phyloP scores from a whole-genome alignment of 2,888 invertebrate species.

The Leistus spinibarbis region DNA sequence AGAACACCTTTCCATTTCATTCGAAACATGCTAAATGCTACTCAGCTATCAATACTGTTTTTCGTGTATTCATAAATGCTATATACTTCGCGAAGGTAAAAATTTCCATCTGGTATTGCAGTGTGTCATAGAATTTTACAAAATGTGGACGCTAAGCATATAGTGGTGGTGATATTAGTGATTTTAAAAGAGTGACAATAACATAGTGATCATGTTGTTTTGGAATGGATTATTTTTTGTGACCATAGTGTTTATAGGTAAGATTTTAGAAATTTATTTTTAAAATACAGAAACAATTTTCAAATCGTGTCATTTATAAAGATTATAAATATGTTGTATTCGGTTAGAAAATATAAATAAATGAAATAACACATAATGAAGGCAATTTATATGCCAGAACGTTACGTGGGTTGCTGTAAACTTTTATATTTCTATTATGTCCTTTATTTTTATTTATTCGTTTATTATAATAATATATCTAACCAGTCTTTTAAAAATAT shows the following conservation, averaged over 20 bases:
- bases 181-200: not conserved
- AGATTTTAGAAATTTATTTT: not conserved
- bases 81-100: not conserved
- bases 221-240: not conserved
- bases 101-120: not conserved
- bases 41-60: not conserved
- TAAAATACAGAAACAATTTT: not conserved
- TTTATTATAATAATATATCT: too few species aligned
- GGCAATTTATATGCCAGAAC: too few species aligned
- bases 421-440: too few species aligned
- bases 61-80: not conserved
- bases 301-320: not conserved
- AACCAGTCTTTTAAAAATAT: too few species aligned
- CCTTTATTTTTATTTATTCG: too few species aligned
- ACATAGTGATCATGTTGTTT: not conserved
- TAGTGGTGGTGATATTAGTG: conserved; percentile 2
- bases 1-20: not conserved
- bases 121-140: not conserved
- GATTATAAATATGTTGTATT: too few species aligned
- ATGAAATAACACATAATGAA: too few species aligned
- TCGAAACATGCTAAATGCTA: not conserved
- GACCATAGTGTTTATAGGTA: not conserved
- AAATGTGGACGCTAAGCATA: conserved; percentile 2
- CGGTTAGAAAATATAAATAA: too few species aligned
- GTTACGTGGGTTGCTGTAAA: too few species aligned